These are phyloP conservation scores for Bellardia bayeri DNA, from an alignment of 2,888 invertebrate species.

Conservation along the genomic window DNA sequence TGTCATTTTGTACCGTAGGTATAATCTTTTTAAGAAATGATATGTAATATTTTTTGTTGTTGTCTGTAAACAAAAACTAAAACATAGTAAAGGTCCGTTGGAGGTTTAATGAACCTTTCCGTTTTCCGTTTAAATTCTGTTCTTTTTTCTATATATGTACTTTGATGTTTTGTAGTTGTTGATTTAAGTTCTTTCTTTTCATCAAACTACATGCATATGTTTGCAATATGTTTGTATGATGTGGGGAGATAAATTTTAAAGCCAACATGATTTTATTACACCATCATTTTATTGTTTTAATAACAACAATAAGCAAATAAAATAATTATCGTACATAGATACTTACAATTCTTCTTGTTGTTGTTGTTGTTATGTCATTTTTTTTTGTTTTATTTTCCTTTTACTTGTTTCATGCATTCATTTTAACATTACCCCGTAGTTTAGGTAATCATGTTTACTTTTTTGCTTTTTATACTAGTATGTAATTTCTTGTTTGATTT, in stretches of 20 bases:
- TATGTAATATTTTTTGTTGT: slow-evolving; percentile 44
- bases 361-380: slow-evolving; percentile 19
- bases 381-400: slow-evolving; percentile 24
- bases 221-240: background rate
- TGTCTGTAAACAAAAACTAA: slow-evolving; percentile 42
- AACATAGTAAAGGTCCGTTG: slow-evolving; percentile 73
- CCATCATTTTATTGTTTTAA: slow-evolving; percentile 64
- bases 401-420: slow-evolving; percentile 40
- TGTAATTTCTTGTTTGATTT: slow-evolving; percentile 15
- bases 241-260: slow-evolving; percentile 38
- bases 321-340: slow-evolving; percentile 51
- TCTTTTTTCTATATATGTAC: slow-evolving; percentile 35
- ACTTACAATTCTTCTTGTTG: slow-evolving; percentile 5
- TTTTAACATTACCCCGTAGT: slow-evolving; percentile 30
- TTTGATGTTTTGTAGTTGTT: slow-evolving; percentile 42
- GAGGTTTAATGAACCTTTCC: slow-evolving; percentile 80
- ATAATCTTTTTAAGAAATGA: slow-evolving; percentile 61
- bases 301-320: slow-evolving; percentile 39
- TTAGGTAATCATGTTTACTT: slow-evolving; percentile 22
- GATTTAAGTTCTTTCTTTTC: slow-evolving; percentile 38
- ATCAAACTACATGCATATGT: background rate
- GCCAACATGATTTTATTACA: slow-evolving; percentile 64
- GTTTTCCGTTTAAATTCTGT: slow-evolving; percentile 53
- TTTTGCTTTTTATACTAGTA: background rate
- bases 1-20: slow-evolving; percentile 45